Base-by-base conservation (phyloP, 2,113 vertebrate genomes). In the Aix galericulata region DNA sequence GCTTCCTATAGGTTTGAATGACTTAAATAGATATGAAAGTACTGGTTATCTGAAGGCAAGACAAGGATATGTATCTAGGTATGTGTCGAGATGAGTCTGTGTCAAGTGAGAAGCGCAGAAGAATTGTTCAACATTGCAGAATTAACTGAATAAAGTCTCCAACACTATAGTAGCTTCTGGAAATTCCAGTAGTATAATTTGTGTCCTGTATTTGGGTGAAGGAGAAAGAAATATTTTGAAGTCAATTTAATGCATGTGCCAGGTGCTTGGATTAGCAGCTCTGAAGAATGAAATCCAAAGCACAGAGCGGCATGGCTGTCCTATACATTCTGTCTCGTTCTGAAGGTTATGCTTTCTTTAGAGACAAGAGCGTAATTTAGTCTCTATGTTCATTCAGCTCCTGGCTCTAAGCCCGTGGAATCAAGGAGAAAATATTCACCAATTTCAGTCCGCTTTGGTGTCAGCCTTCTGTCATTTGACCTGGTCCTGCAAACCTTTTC, bases 21-120 rank as follows among this genome's bases (percentile, higher is more conserved):
- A 96, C 94, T 97, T 97, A 92, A 96, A 96, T 95, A 93, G 93
- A 93, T 93, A 97, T 94, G 91, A 96, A 96, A 91, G 94, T 95
- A 90, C 96, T 94, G 93, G 95, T 96, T 93, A 81, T 94, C 85
- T 97, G 97, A 97, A 96, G 94, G 89, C 91, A 94, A 95, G 86
- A 93, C 92, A 96, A 95, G 93, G 95, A 89, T 94, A 82, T 92
- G 91, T 91, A 16, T 96, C 93, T 95, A 96, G 94, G 95, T 97
- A 91, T 84, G 48, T 96, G 93, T 96, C 95, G 3, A 82, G 91
- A 92, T 90, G 75, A 91, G 82, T 91, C 92, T 97, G 26, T 94
- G 92, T 97, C 96, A 97, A 94, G 64, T 83, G 76, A 96, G 91
- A 86, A 93, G 80, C 11, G 18, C 86, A 91, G 31, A 94, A 92